Evolutionary conservation across 2,797 vertebrate species (phyloP).

Genomic region (Poecile montanus): DNA sequence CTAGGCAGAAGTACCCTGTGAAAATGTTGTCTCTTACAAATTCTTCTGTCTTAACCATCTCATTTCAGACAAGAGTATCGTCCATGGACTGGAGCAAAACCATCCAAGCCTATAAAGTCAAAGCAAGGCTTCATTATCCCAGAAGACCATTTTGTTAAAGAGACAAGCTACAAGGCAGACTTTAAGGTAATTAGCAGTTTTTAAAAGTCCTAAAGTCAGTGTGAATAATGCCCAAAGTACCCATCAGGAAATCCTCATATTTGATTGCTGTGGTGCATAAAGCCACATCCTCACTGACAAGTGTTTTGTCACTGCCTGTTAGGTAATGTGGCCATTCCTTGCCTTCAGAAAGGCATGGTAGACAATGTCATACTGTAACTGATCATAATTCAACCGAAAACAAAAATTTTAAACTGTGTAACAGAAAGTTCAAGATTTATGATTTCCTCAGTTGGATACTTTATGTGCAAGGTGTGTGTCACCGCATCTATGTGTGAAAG

Average conservation of each 20-base stretch:
- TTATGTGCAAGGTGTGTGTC: background rate
- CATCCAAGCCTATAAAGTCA: constrained; percentile 82
- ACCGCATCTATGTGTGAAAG: background rate
- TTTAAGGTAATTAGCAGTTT: constrained; percentile 80
- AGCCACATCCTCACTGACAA: background rate
- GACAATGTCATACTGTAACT: background rate
- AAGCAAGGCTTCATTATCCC: constrained; percentile 79
- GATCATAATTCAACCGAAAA: background rate
- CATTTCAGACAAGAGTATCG: constrained; percentile 87
- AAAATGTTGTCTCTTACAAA: background rate
- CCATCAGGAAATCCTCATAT: background rate
- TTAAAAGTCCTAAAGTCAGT: constrained; percentile 1
- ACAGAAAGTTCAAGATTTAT: background rate
- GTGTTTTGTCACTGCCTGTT: background rate
- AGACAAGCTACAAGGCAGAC: constrained; percentile 88
- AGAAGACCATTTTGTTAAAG: constrained; percentile 77
- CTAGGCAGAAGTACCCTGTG: background rate
- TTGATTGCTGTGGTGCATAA: accelerated
- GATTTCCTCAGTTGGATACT: background rate
- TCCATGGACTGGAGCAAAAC: constrained; percentile 86
- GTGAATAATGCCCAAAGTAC: background rate
- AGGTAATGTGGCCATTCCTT: background rate
- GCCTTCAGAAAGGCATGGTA: background rate
- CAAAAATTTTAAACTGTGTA: background rate
- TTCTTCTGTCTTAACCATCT: constrained; percentile 15